A percentile compares a stretch with the other conserved stretches of the same genome.
These are phyloP conservation scores for Lepus timidus DNA, from an alignment of 2,113 vertebrate genomes.

Conservation along the genomic window DNA sequence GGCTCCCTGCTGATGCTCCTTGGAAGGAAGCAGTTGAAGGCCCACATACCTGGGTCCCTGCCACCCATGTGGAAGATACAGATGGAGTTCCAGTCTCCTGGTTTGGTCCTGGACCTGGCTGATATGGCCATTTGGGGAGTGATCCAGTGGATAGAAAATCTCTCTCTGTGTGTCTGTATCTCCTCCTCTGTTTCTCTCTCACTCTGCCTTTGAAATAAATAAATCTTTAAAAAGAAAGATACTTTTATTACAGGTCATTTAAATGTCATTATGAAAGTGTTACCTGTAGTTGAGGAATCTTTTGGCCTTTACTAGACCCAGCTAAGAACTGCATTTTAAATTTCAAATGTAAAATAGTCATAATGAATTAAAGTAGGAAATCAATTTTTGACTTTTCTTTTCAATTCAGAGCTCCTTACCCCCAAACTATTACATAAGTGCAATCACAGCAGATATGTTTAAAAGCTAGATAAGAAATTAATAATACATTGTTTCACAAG, in stretches of 20 bases:
- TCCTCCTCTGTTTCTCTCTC: too few species aligned
- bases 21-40: too few species aligned
- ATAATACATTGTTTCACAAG: not conserved
- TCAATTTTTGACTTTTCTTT: not conserved
- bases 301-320: not conserved
- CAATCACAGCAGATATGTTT: not conserved
- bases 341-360: constrained; percentile 1
- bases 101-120: too few species aligned
- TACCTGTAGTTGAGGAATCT: not conserved
- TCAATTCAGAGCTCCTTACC: not conserved
- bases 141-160: too few species aligned
- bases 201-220: too few species aligned
- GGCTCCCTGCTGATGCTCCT: too few species aligned
- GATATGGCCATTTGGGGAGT: too few species aligned
- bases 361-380: constrained; percentile 22
- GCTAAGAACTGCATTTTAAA: constrained; percentile 20
- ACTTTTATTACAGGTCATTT: not conserved
- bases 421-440: not conserved
- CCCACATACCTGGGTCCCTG: too few species aligned
- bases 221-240: not conserved
- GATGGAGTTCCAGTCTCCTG: too few species aligned
- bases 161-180: too few species aligned
- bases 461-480: not conserved
- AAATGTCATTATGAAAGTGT: not conserved
- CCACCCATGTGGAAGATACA: too few species aligned